Conservation (phyloP, 2,888 invertebrate genomes). For the Rhagophthalmus giganteus region DNA sequence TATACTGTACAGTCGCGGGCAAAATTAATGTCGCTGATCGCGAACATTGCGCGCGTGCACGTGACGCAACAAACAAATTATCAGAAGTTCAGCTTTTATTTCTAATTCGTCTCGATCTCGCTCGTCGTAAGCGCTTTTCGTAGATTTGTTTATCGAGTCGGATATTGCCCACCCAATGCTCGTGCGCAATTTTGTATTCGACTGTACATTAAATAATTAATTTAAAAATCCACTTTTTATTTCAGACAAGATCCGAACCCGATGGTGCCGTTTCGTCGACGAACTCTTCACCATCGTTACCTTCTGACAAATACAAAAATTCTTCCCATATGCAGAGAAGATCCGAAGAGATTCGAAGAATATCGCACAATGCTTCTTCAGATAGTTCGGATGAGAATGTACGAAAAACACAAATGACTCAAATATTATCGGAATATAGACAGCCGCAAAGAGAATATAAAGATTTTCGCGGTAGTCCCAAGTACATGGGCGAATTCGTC, state of each 20-base stretch:
- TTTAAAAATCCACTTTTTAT: constrained; percentile 1
- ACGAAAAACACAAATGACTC: constrained; percentile 59
- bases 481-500: constrained; percentile 40
- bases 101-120: no score
- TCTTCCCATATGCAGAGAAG: not conserved
- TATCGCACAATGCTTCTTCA: constrained; percentile 29
- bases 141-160: no score
- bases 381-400: constrained; percentile 45
- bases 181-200: not conserved
- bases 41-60: no score
- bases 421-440: constrained; percentile 62
- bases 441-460: constrained; percentile 59
- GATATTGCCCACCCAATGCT: no score
- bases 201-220: not conserved
- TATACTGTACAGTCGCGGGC: no score
- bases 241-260: constrained; percentile 68
- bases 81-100: no score
- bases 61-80: no score
- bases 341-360: constrained; percentile 3
- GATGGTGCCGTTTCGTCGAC: constrained; percentile 70
- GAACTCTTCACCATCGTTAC: constrained; percentile 58
- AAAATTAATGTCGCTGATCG: no score
- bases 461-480: constrained; percentile 54
- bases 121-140: no score
- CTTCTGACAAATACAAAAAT: constrained; percentile 26